Evolutionary conservation across 2,888 invertebrate species (phyloP).

Genomic region (Ennomos fuscantarius): DNA sequence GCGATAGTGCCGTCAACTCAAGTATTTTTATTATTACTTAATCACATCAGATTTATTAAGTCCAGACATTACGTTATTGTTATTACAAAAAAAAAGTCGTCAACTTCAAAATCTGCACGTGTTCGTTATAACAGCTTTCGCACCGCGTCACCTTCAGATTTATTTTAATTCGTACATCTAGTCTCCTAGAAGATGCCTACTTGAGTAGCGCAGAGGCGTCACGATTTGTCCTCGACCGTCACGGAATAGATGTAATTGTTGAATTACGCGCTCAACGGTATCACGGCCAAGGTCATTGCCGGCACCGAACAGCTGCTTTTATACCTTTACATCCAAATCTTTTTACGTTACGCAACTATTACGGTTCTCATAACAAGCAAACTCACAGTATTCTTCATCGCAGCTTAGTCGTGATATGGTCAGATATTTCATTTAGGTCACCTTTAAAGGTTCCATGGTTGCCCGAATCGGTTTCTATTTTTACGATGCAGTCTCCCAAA

Average conservation of each 20-base stretch:
- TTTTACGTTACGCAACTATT: conserved; percentile 43
- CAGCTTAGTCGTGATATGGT: conserved; percentile 18
- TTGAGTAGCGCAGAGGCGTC: conserved; percentile 43
- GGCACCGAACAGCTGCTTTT: conserved; percentile 57
- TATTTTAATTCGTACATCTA: conserved; percentile 3
- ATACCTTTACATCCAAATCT: conserved; percentile 39
- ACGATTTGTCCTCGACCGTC: conserved; percentile 68
- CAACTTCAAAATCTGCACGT: conserved; percentile 32
- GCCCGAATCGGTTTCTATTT: conserved; percentile 15
- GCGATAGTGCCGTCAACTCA: conserved; percentile 4
- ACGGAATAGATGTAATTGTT: conserved; percentile 69
- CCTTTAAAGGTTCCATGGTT: conserved; percentile 2
- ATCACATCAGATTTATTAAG: conserved; percentile 6
- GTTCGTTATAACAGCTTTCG: conserved; percentile 26
- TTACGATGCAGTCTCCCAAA: conserved; percentile 43
- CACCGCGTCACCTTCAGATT: conserved; percentile 25
- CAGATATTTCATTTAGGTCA: conserved; percentile 21
- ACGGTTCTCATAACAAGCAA: conserved; percentile 25
- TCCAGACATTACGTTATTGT: conserved; percentile 17
- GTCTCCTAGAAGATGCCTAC: conserved; percentile 22
- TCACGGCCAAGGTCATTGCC: conserved; percentile 76
- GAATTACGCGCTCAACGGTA: conserved; percentile 70
- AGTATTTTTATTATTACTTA: not conserved
- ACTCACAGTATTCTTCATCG: conserved; percentile 11
- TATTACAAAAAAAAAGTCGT: conserved; percentile 23